Evolutionary conservation across 2,888 invertebrate species (phyloP), one percentile per base, ranked within the genome.

Genomic region (Polylopha cassiicola): DNA sequence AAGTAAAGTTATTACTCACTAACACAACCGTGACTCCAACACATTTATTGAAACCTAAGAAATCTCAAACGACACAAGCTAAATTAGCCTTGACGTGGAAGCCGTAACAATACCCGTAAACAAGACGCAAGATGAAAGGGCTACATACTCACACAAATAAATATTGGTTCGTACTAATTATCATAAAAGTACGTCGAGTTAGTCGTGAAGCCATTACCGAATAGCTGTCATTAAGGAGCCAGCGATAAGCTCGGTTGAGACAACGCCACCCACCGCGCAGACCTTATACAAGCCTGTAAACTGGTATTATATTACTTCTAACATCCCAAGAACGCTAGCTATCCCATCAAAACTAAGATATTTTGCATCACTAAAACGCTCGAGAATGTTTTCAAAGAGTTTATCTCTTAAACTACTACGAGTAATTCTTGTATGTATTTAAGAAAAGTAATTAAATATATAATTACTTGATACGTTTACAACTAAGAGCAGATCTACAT

Each of bases 101-200:
- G 61, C 72, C 53, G 63, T 54, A 59, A 73, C 69, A 69, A 67
- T 68, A 73, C 64, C 59, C 77, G 75, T 75, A 80, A 76, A 77
- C 68, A 70, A 68, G 63, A 47, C 43, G 46, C 46, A 58, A 72
- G 76, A 77, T 77, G 71, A 79, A 76, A 77, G 72, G 58, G 71
- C 71, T 65, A 71, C 61, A 61, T 65, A 64, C 67, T 64, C 63
- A 64, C 67, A 63, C 64, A 63, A 70, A 77, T 77, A 78, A 80
- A 80, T 80, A 81, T 73, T 74, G 70, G 66, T 73, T 69, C 68
- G 65, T 61, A 73, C 76, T 81, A 78, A 81, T 81, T 80, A 82
- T 75, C 79, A 77, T 80, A 79, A 80, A 74, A 74, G 73, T 73
- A 71, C 68, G 71, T 73, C 65, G 58, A 59, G 61, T 62, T 60